Percentiles rank a stretch among this genome's conserved stretches.
Conservation (phyloP, 2,888 invertebrate genomes). For the Diadegma fenestrale region DNA sequence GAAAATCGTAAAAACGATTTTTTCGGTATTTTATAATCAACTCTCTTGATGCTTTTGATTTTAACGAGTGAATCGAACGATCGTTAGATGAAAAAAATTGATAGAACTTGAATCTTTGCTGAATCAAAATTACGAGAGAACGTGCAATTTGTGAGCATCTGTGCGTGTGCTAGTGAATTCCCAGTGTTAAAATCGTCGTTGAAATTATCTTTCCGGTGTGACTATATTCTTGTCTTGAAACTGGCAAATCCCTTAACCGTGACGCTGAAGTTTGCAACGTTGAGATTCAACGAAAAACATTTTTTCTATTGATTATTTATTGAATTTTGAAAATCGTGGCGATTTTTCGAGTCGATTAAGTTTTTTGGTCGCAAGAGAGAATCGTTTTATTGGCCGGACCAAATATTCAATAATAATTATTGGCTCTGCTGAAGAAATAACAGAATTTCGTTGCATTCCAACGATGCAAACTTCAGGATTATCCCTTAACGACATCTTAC, state of each 20-base stretch:
- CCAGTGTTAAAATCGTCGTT: neutral
- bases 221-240: conserved; percentile 43
- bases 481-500: conserved; percentile 2
- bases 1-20: neutral
- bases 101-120: conserved; percentile 11
- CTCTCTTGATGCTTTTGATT: neutral
- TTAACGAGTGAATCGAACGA: conserved; percentile 24
- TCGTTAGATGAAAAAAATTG: conserved; percentile 13
- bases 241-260: conserved; percentile 16
- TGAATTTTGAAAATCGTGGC: no score
- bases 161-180: neutral
- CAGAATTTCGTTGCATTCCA: no score
- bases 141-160: conserved; percentile 7
- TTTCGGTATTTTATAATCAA: neutral
- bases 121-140: conserved; percentile 30
- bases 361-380: no score
- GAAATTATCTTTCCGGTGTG: conserved; percentile 41
- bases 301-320: no score
- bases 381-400: no score
- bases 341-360: no score
- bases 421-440: no score
- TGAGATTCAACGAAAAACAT: no score
- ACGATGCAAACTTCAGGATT: no score
- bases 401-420: no score
- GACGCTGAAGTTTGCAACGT: no score